These are phyloP conservation scores for Spilogale gracilis DNA, from an alignment of 2,113 vertebrate genomes.

Conservation along the genomic window DNA sequence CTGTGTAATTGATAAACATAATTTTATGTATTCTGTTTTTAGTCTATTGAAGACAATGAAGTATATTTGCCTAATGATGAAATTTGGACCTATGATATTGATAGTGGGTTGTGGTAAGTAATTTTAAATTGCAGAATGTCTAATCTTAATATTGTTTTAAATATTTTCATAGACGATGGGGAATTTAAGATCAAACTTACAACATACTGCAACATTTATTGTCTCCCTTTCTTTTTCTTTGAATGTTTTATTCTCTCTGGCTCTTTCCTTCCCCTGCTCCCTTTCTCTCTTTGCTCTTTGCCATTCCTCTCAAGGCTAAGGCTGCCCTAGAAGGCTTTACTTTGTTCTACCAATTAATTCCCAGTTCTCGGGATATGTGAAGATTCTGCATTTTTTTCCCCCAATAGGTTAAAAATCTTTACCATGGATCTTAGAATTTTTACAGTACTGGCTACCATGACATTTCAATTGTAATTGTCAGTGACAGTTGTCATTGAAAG, in stretches of 20 bases:
- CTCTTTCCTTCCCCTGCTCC: not conserved
- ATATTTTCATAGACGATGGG: not conserved
- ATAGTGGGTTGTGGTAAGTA: slow-evolving; percentile 94
- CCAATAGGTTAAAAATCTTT: slow-evolving; percentile 44
- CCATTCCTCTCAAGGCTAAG: not conserved
- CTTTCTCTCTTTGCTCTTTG: not conserved
- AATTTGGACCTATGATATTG: slow-evolving; percentile 96
- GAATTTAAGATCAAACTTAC: not conserved
- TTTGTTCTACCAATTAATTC: slow-evolving; percentile 21
- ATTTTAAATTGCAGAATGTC: slow-evolving; percentile 40
- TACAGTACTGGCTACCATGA: not conserved
- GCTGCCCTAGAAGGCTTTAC: not conserved
- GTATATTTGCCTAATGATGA: slow-evolving; percentile 95
- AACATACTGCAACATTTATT: not conserved
- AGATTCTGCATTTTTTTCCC: not conserved
- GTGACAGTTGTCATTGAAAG: slow-evolving; percentile 37
- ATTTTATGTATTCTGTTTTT: slow-evolving; percentile 70
- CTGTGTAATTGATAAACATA: slow-evolving; percentile 56
- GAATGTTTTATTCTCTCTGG: not conserved
- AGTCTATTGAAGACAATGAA: slow-evolving; percentile 96
- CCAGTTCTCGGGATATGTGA: not conserved
- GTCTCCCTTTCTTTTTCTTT: not conserved
- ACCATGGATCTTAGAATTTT: slow-evolving; percentile 4
- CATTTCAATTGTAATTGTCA: not conserved
- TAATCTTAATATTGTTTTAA: not conserved